Conservation (phyloP, 2,797 vertebrate species). For the Platalea minor region DNA sequence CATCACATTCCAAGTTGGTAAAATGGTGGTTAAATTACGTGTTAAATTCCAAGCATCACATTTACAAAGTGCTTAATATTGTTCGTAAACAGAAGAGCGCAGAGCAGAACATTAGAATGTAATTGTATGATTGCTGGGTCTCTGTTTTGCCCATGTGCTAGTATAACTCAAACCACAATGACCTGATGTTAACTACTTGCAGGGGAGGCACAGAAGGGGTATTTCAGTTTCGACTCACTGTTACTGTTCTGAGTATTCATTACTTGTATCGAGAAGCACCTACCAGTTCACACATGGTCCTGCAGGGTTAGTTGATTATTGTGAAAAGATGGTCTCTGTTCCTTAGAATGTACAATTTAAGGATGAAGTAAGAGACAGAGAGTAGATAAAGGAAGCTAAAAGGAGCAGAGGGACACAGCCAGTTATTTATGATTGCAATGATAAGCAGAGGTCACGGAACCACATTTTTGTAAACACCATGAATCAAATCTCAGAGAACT, state of each 20-base stretch:
- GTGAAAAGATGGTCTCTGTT: background rate
- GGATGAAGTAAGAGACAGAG: background rate
- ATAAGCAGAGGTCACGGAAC: conserved; percentile 18
- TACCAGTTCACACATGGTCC: background rate
- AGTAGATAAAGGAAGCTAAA: background rate
- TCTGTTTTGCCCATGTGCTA: background rate
- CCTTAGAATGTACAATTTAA: background rate
- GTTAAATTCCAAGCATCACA: background rate
- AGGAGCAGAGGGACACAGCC: background rate
- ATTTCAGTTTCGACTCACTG: background rate
- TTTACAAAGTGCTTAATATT: background rate
- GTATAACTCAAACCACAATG: background rate
- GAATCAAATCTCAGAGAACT: conserved; percentile 32
- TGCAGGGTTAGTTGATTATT: background rate
- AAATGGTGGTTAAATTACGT: background rate
- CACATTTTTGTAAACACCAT: conserved; percentile 1
- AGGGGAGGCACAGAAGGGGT: background rate
- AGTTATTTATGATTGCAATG: conserved; percentile 3
- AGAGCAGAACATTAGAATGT: background rate
- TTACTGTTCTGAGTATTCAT: background rate
- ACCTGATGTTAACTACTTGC: background rate
- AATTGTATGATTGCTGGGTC: background rate
- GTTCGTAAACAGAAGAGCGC: background rate
- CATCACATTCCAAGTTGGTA: background rate
- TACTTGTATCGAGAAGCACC: background rate